Percentiles rank a stretch among this genome's conserved stretches.
These are phyloP conservation scores for Euwallacea fornicatus DNA, from an alignment of 1,140 invertebrate species.

Conservation along the genomic window DNA sequence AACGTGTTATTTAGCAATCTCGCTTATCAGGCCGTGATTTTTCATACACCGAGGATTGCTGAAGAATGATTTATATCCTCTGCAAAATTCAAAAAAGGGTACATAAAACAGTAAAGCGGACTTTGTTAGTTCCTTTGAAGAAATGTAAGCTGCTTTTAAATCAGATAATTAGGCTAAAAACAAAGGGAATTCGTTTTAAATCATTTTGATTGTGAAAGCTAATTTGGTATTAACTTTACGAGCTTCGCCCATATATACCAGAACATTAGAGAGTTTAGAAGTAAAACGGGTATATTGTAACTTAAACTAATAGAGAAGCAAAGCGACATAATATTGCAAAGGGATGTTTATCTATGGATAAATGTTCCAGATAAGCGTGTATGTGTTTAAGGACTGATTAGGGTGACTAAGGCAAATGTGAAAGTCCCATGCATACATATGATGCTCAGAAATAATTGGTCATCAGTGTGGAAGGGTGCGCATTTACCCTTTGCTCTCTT, in stretches of 20 bases:
- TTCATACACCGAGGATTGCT: no score
- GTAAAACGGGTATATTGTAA: not conserved
- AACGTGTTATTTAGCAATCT: not conserved
- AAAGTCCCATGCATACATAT: conserved; percentile 27
- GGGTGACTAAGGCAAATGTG: conserved; percentile 14
- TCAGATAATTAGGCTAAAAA: no score
- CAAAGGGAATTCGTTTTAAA: no score
- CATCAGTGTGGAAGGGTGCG: conserved; percentile 12
- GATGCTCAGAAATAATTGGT: conserved; percentile 25
- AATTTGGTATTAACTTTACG: no score
- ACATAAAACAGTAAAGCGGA: no score
- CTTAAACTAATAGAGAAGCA: not conserved
- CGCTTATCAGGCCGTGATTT: no score
- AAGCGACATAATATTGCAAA: conserved; percentile 18
- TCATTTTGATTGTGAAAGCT: no score
- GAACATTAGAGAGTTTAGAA: not conserved
- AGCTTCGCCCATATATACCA: not conserved
- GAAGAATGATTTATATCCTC: no score
- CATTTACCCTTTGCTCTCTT: conserved; percentile 1
- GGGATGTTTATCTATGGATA: conserved; percentile 22
- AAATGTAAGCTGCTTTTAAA: no score
- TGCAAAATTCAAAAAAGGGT: no score
- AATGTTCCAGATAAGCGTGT: conserved; percentile 27
- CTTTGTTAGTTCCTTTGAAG: no score
- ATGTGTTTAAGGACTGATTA: conserved; percentile 24